A percentile compares a stretch with the other conserved stretches of the same genome.
These are phyloP conservation scores for Hydrophis major DNA, from an alignment of 2,797 vertebrate genomes.

Conservation along the genomic window DNA sequence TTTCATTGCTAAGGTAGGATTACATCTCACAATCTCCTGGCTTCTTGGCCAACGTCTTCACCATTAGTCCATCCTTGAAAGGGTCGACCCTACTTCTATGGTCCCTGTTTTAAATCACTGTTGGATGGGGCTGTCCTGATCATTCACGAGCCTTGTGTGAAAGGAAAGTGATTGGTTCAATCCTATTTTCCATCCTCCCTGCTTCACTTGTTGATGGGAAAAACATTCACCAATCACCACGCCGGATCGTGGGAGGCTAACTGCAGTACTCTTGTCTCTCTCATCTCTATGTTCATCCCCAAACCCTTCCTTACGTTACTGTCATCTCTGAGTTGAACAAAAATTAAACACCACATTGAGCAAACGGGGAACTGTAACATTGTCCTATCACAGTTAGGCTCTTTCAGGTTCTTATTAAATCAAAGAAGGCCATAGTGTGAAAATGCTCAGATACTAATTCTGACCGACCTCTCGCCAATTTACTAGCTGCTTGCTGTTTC, in stretches of 20 bases:
- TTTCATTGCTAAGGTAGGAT: neutral
- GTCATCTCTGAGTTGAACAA: neutral
- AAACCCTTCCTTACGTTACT: neutral
- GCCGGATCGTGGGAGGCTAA: neutral
- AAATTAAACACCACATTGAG: neutral
- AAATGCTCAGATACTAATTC: neutral
- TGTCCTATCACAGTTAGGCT: neutral
- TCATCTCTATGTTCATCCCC: neutral
- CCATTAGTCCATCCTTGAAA: neutral
- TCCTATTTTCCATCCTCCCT: neutral
- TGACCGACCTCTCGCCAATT: neutral
- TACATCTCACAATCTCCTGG: neutral
- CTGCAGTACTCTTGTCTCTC: neutral
- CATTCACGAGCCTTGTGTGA: neutral
- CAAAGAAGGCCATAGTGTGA: neutral
- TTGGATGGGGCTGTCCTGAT: neutral
- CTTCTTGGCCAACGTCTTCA: neutral
- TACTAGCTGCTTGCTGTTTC: neutral
- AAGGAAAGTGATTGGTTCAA: neutral
- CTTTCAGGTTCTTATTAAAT: neutral
- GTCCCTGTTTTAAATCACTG: neutral
- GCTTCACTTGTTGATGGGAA: neutral
- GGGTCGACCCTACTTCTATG: neutral
- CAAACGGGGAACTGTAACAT: neutral
- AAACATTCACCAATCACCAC: neutral